Percentiles rank a stretch among this genome's conserved stretches.
Evolutionary conservation across 2,113 vertebrate genomes (phyloP).

Genomic region (Oxyura jamaicensis): DNA sequence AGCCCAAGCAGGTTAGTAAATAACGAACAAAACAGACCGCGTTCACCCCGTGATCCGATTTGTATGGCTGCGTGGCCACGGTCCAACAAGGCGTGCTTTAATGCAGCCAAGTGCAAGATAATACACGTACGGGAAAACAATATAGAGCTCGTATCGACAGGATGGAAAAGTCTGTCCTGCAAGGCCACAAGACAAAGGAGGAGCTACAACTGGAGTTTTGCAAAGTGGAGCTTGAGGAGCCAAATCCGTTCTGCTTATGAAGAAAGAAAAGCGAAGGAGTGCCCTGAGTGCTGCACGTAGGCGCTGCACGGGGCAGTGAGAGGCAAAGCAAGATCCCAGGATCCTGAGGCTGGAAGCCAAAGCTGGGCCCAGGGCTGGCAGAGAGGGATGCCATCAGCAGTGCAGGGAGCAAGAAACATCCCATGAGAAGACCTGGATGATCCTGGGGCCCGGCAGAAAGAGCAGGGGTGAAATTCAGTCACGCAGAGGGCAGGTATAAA

Average conservation of each 20-base stretch:
- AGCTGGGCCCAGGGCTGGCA: neutral
- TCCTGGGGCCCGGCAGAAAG: neutral
- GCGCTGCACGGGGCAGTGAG: too few species aligned
- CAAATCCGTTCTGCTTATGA: neutral
- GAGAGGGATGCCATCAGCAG: neutral
- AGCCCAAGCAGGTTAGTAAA: neutral
- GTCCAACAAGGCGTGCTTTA: neutral
- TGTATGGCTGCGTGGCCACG: conserved; percentile 7
- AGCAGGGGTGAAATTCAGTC: neutral
- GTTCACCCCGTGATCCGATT: neutral
- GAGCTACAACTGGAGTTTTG: neutral
- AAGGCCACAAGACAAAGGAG: neutral
- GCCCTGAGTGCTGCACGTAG: too few species aligned
- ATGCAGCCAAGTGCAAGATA: conserved; percentile 34
- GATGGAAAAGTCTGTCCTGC: neutral
- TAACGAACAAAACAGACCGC: neutral
- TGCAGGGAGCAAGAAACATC: neutral
- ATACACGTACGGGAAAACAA: neutral
- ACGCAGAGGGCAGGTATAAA: conserved; percentile 8
- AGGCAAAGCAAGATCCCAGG: neutral
- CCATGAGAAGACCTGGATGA: neutral
- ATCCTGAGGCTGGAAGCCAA: neutral
- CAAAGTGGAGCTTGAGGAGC: neutral
- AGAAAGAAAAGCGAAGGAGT: neutral
- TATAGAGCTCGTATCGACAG: neutral